Conservation (phyloP, 2,888 invertebrate genomes). For the Dryomyza anilis region DNA sequence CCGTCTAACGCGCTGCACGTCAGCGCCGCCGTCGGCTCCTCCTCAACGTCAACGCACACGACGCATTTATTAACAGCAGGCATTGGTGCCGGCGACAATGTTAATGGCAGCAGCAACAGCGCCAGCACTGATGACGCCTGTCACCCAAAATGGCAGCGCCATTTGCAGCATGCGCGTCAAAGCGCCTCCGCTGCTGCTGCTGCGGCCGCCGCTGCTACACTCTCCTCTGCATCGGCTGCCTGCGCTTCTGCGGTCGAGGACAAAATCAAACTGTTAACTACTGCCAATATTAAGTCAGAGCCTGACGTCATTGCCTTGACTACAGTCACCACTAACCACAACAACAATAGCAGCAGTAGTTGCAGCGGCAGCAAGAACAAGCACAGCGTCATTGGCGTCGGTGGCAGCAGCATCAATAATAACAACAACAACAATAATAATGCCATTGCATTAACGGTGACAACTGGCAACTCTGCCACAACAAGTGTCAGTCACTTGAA, state of each 20-base stretch:
- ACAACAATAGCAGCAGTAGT: slow-evolving; percentile 29
- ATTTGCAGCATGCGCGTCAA: slow-evolving; percentile 15
- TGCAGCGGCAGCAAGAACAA: slow-evolving; percentile 20
- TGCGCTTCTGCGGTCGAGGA: slow-evolving; percentile 43
- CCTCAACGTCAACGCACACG: no score
- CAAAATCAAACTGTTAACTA: slow-evolving; percentile 54
- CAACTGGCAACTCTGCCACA: slow-evolving; percentile 8
- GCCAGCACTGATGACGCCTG: slow-evolving; percentile 27
- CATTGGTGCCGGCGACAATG: slow-evolving; percentile 21
- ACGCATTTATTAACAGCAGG: slow-evolving; percentile 33
- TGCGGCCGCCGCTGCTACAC: slow-evolving; percentile 20
- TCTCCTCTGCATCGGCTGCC: slow-evolving; percentile 13
- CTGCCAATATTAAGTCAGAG: slow-evolving; percentile 59
- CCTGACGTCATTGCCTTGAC: slow-evolving; percentile 53
- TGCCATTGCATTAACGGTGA: slow-evolving; percentile 8
- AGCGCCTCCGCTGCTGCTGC: slow-evolving; percentile 14
- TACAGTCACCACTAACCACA: slow-evolving; percentile 25
- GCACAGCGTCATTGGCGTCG: no score
- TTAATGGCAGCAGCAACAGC: slow-evolving; percentile 16
- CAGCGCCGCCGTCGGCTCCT: slow-evolving; percentile 28
- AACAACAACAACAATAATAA: slow-evolving; percentile 9
- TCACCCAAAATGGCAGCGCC: slow-evolving; percentile 28
- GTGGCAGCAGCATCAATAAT: slow-evolving; percentile 18
- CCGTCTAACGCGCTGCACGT: slow-evolving; percentile 26
- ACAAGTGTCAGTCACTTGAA: slow-evolving; percentile 26